A percentile compares a stretch with the other conserved stretches of the same genome.
phyloP scores from a whole-genome alignment of 2,888 invertebrate genomes.

The Epirrhoe alternata region DNA sequence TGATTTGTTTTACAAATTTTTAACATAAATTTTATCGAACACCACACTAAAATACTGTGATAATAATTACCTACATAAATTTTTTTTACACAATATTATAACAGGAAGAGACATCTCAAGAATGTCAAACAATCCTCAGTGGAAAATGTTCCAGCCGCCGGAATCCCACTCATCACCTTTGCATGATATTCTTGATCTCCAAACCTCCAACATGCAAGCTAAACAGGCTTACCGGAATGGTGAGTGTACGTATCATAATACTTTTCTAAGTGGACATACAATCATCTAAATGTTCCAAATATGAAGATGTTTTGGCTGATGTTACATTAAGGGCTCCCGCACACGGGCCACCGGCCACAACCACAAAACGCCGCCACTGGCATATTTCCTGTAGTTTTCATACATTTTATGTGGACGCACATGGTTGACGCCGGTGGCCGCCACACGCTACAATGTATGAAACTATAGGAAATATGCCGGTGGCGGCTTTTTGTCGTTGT shows the following conservation, averaged over 20 bases:
- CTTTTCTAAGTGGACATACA: constrained; percentile 5
- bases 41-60: constrained; percentile 78
- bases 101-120: constrained; percentile 73
- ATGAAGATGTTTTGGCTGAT: background rate
- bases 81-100: constrained; percentile 72
- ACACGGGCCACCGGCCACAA: too few species aligned
- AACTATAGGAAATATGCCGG: too few species aligned
- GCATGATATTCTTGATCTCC: constrained; percentile 92
- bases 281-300: background rate
- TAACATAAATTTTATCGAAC: constrained; percentile 51
- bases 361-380: too few species aligned
- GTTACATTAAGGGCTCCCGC: too few species aligned
- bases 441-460: too few species aligned
- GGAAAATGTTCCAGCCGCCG: constrained; percentile 96
- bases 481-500: too few species aligned
- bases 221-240: constrained; percentile 85
- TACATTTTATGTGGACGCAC: too few species aligned
- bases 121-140: constrained; percentile 94
- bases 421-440: too few species aligned
- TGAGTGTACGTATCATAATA: constrained; percentile 55
- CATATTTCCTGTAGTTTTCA: too few species aligned
- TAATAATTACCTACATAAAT: constrained; percentile 54
- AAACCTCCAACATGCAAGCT: constrained; percentile 83
- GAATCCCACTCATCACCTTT: constrained; percentile 93
- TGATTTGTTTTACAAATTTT: constrained; percentile 74